Percentiles rank a stretch among this genome's conserved stretches.
Conservation (phyloP, 2,888 invertebrate genomes). For the Lasioglossum figueresi region DNA sequence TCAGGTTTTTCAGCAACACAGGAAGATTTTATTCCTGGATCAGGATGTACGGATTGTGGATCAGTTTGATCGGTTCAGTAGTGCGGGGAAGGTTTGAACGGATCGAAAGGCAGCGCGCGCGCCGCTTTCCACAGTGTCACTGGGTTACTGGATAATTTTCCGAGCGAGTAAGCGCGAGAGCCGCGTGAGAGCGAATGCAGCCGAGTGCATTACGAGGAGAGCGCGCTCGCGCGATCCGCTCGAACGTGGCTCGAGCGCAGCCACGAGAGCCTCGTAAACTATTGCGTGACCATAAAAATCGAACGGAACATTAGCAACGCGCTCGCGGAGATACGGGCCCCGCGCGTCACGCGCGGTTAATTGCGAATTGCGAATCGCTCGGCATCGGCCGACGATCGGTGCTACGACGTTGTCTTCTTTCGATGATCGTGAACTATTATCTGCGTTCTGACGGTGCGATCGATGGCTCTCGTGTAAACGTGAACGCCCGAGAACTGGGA, state of each 20-base stretch:
- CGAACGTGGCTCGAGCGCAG: conserved; percentile 50
- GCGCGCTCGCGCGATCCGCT: conserved; percentile 38
- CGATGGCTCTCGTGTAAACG: background rate
- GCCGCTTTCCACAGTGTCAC: conserved; percentile 66
- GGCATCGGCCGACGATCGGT: background rate
- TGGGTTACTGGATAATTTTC: conserved; percentile 71
- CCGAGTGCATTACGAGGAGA: conserved; percentile 39
- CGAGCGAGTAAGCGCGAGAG: conserved; percentile 65
- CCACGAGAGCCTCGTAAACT: conserved; percentile 57
- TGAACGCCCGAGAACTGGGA: background rate
- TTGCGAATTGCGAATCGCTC: conserved; percentile 11
- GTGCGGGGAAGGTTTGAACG: background rate
- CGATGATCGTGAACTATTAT: conserved; percentile 9
- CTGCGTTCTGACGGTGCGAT: background rate
- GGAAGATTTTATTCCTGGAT: background rate
- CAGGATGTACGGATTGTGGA: background rate
- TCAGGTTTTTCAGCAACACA: background rate
- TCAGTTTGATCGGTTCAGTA: background rate
- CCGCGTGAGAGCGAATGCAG: conserved; percentile 66
- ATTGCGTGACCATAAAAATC: conserved; percentile 51
- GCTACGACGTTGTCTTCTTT: conserved; percentile 4
- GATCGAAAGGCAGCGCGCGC: background rate
- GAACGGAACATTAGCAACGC: conserved; percentile 52
- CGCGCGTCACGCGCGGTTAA: conserved; percentile 50
- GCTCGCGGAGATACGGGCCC: conserved; percentile 34